Evolutionary conservation across 1,140 invertebrate species (phyloP), one percentile per base, ranked within the genome.

Genomic region (Hypothenemus hampei): DNA sequence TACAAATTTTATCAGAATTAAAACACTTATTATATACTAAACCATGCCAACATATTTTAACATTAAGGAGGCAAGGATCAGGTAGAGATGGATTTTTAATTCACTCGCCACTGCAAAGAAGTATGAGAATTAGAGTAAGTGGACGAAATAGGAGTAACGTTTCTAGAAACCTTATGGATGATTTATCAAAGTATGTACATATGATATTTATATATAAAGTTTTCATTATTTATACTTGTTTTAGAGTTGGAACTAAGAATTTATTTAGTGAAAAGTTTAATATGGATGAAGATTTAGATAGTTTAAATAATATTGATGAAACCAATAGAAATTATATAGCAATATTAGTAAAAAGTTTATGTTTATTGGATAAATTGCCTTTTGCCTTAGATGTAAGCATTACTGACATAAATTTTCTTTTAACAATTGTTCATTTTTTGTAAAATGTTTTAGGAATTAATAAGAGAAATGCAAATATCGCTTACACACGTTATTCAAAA

Each of bases 281-380:
- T 50, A 70, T 82, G 18, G 73, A 77, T 19, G 85, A 88, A 65
- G 81, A 87, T 65, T 73, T 81, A 33, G 77, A 80, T 63, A 66
- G 73, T 18, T 60, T 69, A 15, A 81, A 87, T 69, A n/a, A n/a
- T n/a, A 81, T 83, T 3, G 84, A 88, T 64, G 77, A 82, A 47
- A 82, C 87, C 69, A 75, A 80, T 24, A 78, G 78, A 60, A 78
- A 86, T 63, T 88, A 87, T 64, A 81, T 93, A 61, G 81, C 86
- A 61, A 86, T 93, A 61, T 77, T 93, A 21, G 81, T 93, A 3
- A 89, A 93, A 70, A 92, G 91, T 57, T 77, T 95, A 22, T 86
- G 83, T n/a, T 78, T 90, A 37, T 73, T 97, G 33, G 83, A 87
- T 46, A 91, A 89, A 70, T 74, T 94, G 57, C 85, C 89, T 21